These are phyloP conservation scores for Brachionus asplanchnoidis DNA, from an alignment of 1,140 invertebrate genomes.

Conservation along the genomic window DNA sequence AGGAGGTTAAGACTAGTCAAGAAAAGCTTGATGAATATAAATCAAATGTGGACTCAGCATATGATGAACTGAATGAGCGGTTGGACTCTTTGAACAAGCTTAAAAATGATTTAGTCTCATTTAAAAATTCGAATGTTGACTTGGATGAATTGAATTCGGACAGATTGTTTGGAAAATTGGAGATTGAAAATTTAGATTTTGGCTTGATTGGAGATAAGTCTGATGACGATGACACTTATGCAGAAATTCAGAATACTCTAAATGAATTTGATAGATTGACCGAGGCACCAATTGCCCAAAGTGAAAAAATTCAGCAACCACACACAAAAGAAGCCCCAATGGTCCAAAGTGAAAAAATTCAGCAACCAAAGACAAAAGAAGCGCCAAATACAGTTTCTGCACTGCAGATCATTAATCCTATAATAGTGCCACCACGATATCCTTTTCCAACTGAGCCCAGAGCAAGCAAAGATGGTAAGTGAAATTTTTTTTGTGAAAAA, in stretches of 20 bases:
- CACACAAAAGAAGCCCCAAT: not conserved
- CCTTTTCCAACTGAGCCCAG: not conserved
- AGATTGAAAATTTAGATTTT: not conserved
- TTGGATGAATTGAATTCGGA: not conserved
- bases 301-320: not conserved
- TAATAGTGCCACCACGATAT: not conserved
- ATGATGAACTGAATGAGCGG: not conserved
- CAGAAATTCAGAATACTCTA: not conserved
- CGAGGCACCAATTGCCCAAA: not conserved
- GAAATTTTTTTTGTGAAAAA: not conserved
- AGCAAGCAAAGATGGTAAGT: not conserved
- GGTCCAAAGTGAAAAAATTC: not conserved
- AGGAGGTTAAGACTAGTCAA: conserved; percentile 6
- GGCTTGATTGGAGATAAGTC: not conserved
- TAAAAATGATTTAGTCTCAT: not conserved
- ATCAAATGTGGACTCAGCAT: not conserved
- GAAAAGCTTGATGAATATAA: not conserved
- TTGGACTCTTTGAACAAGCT: not conserved
- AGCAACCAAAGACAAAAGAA: not conserved
- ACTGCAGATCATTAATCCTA: not conserved
- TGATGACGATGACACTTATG: conserved; percentile 2
- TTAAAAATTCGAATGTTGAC: not conserved
- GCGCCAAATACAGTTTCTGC: not conserved
- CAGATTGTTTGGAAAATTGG: conserved; percentile 10
- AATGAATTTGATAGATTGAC: conserved; percentile 24